phyloP scores from a whole-genome alignment of 2,113 vertebrate genomes.

The Erythrolamprus reginae region DNA sequence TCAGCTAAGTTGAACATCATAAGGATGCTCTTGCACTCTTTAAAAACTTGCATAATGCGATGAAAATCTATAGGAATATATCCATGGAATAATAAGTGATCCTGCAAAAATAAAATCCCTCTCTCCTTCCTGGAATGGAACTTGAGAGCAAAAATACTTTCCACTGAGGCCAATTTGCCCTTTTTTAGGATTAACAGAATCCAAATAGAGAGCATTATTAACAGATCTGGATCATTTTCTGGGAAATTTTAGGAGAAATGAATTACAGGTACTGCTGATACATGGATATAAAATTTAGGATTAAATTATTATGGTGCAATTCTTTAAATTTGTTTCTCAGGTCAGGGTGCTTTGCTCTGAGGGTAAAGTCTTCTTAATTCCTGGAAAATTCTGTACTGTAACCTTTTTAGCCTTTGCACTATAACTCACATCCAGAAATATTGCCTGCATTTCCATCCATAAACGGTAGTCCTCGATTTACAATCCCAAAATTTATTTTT shows the following conservation, averaged over 20 bases:
- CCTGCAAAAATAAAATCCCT: constrained; percentile 47
- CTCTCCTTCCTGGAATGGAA: constrained; percentile 61
- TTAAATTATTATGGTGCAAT: constrained; percentile 68
- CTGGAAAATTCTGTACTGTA: background rate
- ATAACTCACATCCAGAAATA: background rate
- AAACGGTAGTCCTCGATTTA: background rate
- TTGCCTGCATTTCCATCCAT: background rate
- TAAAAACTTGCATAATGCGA: constrained; percentile 40
- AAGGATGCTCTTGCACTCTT: background rate
- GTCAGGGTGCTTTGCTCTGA: constrained; percentile 57
- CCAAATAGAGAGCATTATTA: constrained; percentile 44
- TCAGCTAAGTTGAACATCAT: background rate
- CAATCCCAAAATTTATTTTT: background rate
- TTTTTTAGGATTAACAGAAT: constrained; percentile 42
- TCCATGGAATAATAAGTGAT: constrained; percentile 43
- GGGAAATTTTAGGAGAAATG: constrained; percentile 25
- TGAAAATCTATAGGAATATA: constrained; percentile 29
- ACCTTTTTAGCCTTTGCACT: background rate
- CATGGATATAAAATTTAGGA: constrained; percentile 14
- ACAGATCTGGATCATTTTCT: constrained; percentile 47
- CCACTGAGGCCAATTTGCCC: constrained; percentile 44
- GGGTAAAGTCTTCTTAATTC: constrained; percentile 32
- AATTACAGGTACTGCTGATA: background rate
- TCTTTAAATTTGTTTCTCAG: constrained; percentile 64
- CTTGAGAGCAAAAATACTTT: constrained; percentile 45